Evolutionary conservation across 2,888 invertebrate genomes (phyloP).

Genomic region (Drosophila yooni): DNA sequence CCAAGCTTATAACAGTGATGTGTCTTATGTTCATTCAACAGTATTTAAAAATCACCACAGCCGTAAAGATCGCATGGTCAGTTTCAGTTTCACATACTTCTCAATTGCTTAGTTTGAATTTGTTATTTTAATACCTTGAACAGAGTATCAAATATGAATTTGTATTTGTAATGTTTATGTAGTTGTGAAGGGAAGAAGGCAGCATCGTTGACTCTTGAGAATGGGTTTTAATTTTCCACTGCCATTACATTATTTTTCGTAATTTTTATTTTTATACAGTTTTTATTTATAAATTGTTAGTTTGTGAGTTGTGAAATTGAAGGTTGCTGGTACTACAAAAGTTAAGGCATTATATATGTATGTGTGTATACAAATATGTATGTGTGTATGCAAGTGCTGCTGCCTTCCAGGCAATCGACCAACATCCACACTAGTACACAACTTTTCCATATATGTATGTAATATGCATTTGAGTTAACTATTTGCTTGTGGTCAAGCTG

Average conservation of each 20-base stretch:
- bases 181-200: neutral
- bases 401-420: slow-evolving; percentile 25
- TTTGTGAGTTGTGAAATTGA: slow-evolving; percentile 36
- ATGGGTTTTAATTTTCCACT: neutral
- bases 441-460: neutral
- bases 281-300: slow-evolving; percentile 24
- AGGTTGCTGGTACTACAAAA: slow-evolving; percentile 21
- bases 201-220: neutral
- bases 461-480: slow-evolving; percentile 28
- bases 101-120: neutral
- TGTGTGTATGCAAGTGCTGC: neutral
- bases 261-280: slow-evolving; percentile 5
- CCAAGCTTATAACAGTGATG: neutral
- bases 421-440: slow-evolving; percentile 4
- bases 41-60: neutral
- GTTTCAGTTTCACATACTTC: neutral
- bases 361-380: neutral
- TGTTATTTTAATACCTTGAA: neutral
- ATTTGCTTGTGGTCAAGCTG: neutral
- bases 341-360: slow-evolving; percentile 18
- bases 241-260: neutral
- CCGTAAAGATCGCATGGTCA: neutral
- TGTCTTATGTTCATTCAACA: slow-evolving; percentile 2
- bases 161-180: neutral
- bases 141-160: neutral